Base-by-base conservation (phyloP, 2,113 vertebrate species). In the Crypturellus undulatus region DNA sequence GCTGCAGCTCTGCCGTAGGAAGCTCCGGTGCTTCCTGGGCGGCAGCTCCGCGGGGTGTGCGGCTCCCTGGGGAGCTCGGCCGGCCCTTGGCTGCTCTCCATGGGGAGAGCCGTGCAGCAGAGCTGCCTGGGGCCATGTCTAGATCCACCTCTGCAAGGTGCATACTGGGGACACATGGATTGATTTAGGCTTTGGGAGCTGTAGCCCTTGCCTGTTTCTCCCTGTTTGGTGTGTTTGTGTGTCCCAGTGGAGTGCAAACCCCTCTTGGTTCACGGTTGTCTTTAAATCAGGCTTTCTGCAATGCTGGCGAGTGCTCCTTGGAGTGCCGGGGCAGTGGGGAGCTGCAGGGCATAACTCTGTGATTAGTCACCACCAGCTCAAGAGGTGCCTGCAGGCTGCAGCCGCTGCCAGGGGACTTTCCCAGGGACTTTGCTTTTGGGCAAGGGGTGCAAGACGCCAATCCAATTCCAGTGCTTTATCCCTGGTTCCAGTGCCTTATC, bases 391-490 rank as follows among this genome's bases (percentile, higher is more conserved):
- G 3, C 2, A 15, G 34, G 16, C 19, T 0, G 26, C 3, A 70
- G 67, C 52, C 30, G 36, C 67, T 9, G 28, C 0, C 0, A 17
- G 12, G 20, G 38, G 0, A 0, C 0, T 3, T 40, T 79, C 0
- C 1, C 36, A 21, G 54, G 9, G 54, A 26, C 54, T 26, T 43
- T 25, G 70, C 30, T 3, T 10, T 12, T 4, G n/a, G 20, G n/a
- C 0, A 1, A 1, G 3, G 52, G 45, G 42, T 43, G 17, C 34
- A 22, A 34, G 64, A 25, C 18, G 32, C 43, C 8, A 9, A 3
- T 3, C 18, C 52, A 12, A 18, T 14, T 5, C 49, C 72, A 34
- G 59, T 36, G 65, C 32, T 51, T 77, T 65, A 34, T 52, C 43
- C 19, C 18, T 52, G 12, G 21, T 14, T 5, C 49, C 72, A 34